Evolutionary conservation across 2,113 vertebrate species (phyloP).

Genomic region (Myanophis thanlyinensis): DNA sequence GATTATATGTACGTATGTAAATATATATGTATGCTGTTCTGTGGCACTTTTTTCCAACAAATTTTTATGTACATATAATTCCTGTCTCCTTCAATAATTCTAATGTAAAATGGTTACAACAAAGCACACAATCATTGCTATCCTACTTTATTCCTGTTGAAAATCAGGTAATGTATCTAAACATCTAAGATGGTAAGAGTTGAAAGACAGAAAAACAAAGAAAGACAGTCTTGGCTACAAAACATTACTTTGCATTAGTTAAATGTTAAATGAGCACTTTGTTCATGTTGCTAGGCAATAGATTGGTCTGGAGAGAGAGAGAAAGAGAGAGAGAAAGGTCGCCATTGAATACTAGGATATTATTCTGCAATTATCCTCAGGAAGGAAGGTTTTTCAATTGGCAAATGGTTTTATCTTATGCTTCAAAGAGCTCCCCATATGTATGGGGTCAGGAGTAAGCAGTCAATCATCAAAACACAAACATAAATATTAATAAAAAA

Average conservation of each 20-base stretch:
- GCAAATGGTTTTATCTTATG: conserved; percentile 1
- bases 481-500: background rate
- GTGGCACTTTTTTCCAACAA: background rate
- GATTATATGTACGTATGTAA: background rate
- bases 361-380: conserved; percentile 28
- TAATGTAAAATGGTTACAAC: background rate
- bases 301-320: background rate
- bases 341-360: conserved; percentile 16
- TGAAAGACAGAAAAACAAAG: conserved; percentile 12
- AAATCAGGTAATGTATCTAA: background rate
- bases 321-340: background rate
- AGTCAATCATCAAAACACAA: background rate
- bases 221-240: background rate
- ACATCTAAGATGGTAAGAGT: background rate
- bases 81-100: background rate
- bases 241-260: conserved; percentile 24
- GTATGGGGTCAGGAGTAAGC: background rate
- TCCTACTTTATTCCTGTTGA: conserved; percentile 1
- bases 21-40: too few species aligned
- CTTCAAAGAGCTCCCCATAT: background rate
- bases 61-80: background rate
- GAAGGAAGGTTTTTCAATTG: conserved; percentile 17
- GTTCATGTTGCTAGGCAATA: conserved; percentile 23
- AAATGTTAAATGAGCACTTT: conserved; percentile 34
- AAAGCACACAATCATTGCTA: background rate